Evolutionary conservation across 2,888 invertebrate genomes (phyloP), one percentile per base, ranked within the genome.

Genomic region (Coelopa pilipes): DNA sequence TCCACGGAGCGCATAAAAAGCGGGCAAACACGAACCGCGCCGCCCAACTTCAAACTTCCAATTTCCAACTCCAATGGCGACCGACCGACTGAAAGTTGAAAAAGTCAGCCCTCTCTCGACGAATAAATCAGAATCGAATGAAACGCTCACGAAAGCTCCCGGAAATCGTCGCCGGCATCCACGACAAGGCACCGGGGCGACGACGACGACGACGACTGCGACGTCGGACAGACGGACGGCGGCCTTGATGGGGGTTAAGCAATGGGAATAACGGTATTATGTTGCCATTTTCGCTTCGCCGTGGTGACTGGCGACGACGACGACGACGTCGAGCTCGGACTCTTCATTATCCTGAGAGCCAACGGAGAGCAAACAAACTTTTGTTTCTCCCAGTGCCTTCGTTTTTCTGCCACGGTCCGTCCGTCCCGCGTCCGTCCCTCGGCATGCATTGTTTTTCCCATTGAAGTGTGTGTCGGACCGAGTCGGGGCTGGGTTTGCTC

Each of bases 351-450:
- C 59, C 59, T 34, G 17, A 13, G 13, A 34, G 34, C 49, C 53
- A 53, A 68, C 53, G 13, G 46, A 19, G 59, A 46, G 59, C 46
- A 69, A 69, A 59, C 59, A 69, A 59, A 70, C 47, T 70, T 70
- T 62, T 55, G 50, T 66, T 49, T 19, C 34, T 46, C 45, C 47
- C 47, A 15, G 17, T 19, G 12, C 15, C 21, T 50, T 50, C 19
- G 21, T 19, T 50, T 12, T 13, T 21, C 66, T 47, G 34, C 34
- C 34, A 34, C 34, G 34, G 34, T 63, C 15, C 46, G 45, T 45
- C 46, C 45, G 45, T 21, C 62, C 21, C 46, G 12, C 34, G 21
- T 62, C n/a, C 45, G 4, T 24, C 62, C 7, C 7, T 11, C 10
- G 11, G 1, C 24, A 7, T n/a, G 62, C 62, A 62, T 62, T 62